Evolutionary conservation across 2,113 vertebrate genomes (phyloP).

Genomic region (Oxygymnocypris stewartii): DNA sequence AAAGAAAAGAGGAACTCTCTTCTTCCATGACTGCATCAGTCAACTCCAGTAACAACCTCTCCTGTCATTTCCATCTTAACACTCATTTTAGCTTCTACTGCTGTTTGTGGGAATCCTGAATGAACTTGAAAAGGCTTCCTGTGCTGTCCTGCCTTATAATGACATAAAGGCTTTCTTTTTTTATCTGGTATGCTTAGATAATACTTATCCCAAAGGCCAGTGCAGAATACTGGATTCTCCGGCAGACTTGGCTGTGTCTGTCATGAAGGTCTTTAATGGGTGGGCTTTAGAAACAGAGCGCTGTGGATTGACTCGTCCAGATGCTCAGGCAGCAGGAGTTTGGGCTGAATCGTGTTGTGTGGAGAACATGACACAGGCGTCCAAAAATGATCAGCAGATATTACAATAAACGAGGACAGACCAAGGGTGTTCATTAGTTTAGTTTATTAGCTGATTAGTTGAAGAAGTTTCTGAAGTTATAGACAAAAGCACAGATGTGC

Average conservation of each 20-base stretch:
- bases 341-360: slow-evolving; percentile 63
- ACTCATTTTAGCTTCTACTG: slow-evolving; percentile 29
- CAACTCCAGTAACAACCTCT: slow-evolving; percentile 53
- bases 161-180: neutral
- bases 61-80: slow-evolving; percentile 66
- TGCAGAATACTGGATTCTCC: neutral
- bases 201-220: neutral
- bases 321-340: slow-evolving; percentile 69
- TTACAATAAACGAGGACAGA: slow-evolving; percentile 58
- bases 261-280: slow-evolving; percentile 44
- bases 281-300: slow-evolving; percentile 54
- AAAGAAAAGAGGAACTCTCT: slow-evolving; percentile 7
- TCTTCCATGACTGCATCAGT: slow-evolving; percentile 65
- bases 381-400: slow-evolving; percentile 40
- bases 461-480: slow-evolving; percentile 32
- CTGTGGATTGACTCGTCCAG: slow-evolving; percentile 63
- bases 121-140: slow-evolving; percentile 38
- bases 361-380: slow-evolving; percentile 59
- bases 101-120: neutral
- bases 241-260: neutral
- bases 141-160: neutral
- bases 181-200: neutral
- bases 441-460: slow-evolving; percentile 27
- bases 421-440: slow-evolving; percentile 51
- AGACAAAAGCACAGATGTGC: slow-evolving; percentile 14